Evolutionary conservation across 1,140 invertebrate species (phyloP).

Genomic region (Branchinecta lindahli): DNA sequence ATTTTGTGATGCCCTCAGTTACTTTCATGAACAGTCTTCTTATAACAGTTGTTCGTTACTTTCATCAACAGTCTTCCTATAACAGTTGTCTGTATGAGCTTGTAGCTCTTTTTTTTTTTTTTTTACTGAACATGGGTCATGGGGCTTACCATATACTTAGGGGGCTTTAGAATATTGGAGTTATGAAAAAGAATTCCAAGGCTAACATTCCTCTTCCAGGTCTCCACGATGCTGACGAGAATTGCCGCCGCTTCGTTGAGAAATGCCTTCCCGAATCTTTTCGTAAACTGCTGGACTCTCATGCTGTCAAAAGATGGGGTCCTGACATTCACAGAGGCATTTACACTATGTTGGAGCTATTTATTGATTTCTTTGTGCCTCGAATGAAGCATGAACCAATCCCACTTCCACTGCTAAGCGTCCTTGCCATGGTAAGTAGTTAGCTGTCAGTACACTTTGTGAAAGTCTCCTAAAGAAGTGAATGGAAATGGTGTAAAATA

Average conservation of each 20-base stretch:
- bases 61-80: too few relatives aligned
- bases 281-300: constrained; percentile 35
- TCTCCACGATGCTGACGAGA: constrained; percentile 32
- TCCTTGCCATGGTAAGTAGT: constrained; percentile 29
- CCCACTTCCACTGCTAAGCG: constrained; percentile 28
- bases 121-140: constrained; percentile 24
- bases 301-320: constrained; percentile 36
- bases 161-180: too few relatives aligned
- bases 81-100: too few relatives aligned
- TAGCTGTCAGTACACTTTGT: background rate
- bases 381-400: constrained; percentile 32
- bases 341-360: constrained; percentile 35
- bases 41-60: too few relatives aligned
- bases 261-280: constrained; percentile 38
- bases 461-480: too few relatives aligned
- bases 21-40: too few relatives aligned
- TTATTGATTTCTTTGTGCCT: constrained; percentile 35
- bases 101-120: constrained; percentile 14
- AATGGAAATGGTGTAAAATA: too few relatives aligned
- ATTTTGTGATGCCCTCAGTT: too few relatives aligned
- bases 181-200: too few relatives aligned
- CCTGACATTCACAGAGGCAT: constrained; percentile 40
- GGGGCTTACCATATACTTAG: too few relatives aligned
- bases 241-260: constrained; percentile 36
- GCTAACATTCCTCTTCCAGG: constrained; percentile 20